Base-by-base conservation (phyloP, 2,888 invertebrate species). In the Xylota segnis region DNA sequence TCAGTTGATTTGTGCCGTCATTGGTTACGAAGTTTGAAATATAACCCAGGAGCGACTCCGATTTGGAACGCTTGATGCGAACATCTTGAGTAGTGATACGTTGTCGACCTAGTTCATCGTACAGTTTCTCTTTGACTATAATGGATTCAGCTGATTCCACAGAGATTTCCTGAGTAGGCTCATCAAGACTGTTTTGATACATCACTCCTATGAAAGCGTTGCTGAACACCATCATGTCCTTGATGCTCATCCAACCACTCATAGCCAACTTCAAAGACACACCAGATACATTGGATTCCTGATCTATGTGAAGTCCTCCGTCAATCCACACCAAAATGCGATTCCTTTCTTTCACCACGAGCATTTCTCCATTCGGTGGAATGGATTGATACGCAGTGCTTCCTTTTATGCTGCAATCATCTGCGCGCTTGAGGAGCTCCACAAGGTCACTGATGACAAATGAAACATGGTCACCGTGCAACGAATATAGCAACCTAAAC, bases 71-170 rank as follows among this genome's bases (percentile, higher is more conserved):
- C 4, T 10, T 4, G 0, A 81, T 50, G 5, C 66, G 43, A 6
- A 75, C 75, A 6, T 66, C 4, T 59, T 75, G 56, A 3, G 66
- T 75, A 27, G 66, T 58, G 1, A 81, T 75, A 2, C 66, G 45
- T 37, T 81, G 66, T 23, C 81, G 23, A 14, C 81, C 81, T 9
- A 81, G 14, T 5, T 81, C 75, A 14, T 81, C 75, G 29, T 81
- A 75, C 1, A 81, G 29, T n/a, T 52, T 68, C 50, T 74, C 74
- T 9, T 52, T 75, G n/a, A 81, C 50, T 2, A 81, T 10, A n/a
- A 54, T 45, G 0, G 56, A 59, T 7, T 59, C 10, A 4, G 40
- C n/a, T 12, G 59, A 45, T 75, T 81, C 74, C 29, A 81, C 10
- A 2, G 37, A 40, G 0, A 81, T 29, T 9, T 68, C 71, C 23